Evolutionary conservation across 2,888 invertebrate species (phyloP).

Genomic region (Papilio gigon): DNA sequence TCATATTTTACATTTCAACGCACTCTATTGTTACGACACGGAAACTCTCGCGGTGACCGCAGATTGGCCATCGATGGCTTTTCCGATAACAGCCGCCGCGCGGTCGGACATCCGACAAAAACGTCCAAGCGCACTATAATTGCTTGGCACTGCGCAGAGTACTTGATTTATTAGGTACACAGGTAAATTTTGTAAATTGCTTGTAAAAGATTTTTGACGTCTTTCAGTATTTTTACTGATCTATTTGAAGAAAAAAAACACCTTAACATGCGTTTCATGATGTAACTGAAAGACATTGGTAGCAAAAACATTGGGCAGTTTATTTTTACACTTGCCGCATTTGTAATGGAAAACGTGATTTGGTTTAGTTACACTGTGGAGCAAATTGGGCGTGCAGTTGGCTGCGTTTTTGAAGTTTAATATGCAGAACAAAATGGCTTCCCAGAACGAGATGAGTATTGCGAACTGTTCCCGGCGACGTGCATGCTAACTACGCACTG

Average conservation of each 20-base stretch:
- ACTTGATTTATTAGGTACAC: conserved; percentile 8
- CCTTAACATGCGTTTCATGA: background rate
- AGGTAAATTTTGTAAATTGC: no score
- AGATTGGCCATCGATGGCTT: conserved; percentile 47
- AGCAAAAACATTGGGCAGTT: background rate
- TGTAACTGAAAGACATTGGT: background rate
- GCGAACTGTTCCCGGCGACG: conserved; percentile 13
- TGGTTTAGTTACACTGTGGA: conserved; percentile 40
- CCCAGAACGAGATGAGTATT: conserved; percentile 45
- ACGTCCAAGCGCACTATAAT: conserved; percentile 54
- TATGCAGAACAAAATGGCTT: conserved; percentile 48
- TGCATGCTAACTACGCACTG: conserved; percentile 24
- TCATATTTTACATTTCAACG: conserved; percentile 13
- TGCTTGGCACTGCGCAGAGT: conserved; percentile 43
- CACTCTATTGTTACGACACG: background rate
- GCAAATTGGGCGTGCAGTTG: conserved; percentile 53
- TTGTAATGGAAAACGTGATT: conserved; percentile 9
- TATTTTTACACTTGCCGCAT: background rate
- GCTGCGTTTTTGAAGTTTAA: conserved; percentile 48
- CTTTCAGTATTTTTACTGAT: no score
- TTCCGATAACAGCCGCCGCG: conserved; percentile 56
- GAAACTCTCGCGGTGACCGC: conserved; percentile 47
- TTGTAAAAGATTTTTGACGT: no score
- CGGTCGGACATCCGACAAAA: conserved; percentile 52
- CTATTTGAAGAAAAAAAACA: no score